Evolutionary conservation across 2,888 invertebrate genomes (phyloP), one percentile per base, ranked within the genome.

Genomic region (Idaea straminata): DNA sequence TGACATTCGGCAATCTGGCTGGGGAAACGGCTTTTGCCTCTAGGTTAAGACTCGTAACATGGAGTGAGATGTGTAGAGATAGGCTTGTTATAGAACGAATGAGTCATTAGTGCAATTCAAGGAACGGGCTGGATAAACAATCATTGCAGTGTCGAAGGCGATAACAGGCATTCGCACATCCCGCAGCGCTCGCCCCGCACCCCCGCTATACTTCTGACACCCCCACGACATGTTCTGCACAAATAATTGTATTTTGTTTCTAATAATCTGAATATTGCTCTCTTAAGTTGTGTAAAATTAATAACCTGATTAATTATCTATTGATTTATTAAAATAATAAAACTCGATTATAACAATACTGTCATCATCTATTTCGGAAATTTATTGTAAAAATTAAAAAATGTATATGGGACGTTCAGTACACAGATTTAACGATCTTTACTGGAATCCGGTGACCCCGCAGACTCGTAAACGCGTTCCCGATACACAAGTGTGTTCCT

Each of bases 91-190:
- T 86, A 81, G 82, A 84, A 81, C 83, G 79, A 69, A 80, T 92
- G 92, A 91, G 81, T 92, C 91, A 91, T 89, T 86, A 83, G 85
- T 89, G 89, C 91, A 91, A 91, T 92, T 91, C 92, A 89, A 88
- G 89, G 92, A 92, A 92, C 89, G 77, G 82, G 82, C 87, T 90
- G 91, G 91, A 91, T 91, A 91, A 91, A 92, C 92, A 91, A 91
- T 91, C 90, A 91, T 90, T 88, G 88, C 88, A 87, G 88, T 91
- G 91, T 91, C 87, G 89, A 84, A 81, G 76, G 83, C 84, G 91
- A 91, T 92, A 91, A 88, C 90, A 85, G 82, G 85, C 91, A 88
- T 91, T 91, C 87, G 91, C 91, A 91, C 91, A 90, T 91, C 89
- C 90, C 89, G 87, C 83, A 69, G 69, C 68, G 63, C 72, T 76